phyloP scores from a whole-genome alignment of 2,888 invertebrate genomes.

The Chymomyza caudatula region DNA sequence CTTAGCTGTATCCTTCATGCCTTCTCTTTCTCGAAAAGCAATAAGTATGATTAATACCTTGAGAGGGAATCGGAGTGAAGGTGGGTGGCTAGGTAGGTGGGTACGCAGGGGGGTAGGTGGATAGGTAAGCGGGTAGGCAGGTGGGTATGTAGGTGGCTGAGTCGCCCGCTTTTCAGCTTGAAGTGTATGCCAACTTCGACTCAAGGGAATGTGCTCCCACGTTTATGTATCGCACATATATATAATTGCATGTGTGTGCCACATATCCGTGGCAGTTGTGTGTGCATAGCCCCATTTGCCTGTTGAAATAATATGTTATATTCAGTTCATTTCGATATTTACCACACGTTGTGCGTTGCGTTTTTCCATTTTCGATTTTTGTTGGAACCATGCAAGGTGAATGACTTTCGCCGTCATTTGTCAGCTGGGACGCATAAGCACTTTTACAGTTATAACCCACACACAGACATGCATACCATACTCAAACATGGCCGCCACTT shows the following conservation, averaged over 20 bases:
- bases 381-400: conserved; percentile 42
- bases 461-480: conserved; percentile 4
- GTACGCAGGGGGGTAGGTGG: too few relatives aligned
- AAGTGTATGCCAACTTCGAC: too few relatives aligned
- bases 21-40: too few relatives aligned
- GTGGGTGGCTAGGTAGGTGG: too few relatives aligned
- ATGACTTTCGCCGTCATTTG: conserved; percentile 44
- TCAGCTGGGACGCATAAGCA: not conserved
- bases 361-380: not conserved
- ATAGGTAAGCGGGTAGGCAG: too few relatives aligned
- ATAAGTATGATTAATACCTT: too few relatives aligned
- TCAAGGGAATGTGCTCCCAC: too few relatives aligned
- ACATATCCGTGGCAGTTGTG: not conserved
- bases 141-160: too few relatives aligned
- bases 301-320: conserved; percentile 56
- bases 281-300: conserved; percentile 10
- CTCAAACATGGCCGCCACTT: not conserved
- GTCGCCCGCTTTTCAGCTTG: too few relatives aligned
- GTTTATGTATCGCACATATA: too few relatives aligned
- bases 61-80: too few relatives aligned
- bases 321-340: conserved; percentile 47
- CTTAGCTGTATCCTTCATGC: too few relatives aligned
- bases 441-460: not conserved
- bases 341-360: conserved; percentile 4
- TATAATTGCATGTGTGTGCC: not conserved